A percentile compares a stretch with the other conserved stretches of the same genome.
Conservation (phyloP, 2,113 vertebrate species). For the Cochlearius cochlearius region DNA sequence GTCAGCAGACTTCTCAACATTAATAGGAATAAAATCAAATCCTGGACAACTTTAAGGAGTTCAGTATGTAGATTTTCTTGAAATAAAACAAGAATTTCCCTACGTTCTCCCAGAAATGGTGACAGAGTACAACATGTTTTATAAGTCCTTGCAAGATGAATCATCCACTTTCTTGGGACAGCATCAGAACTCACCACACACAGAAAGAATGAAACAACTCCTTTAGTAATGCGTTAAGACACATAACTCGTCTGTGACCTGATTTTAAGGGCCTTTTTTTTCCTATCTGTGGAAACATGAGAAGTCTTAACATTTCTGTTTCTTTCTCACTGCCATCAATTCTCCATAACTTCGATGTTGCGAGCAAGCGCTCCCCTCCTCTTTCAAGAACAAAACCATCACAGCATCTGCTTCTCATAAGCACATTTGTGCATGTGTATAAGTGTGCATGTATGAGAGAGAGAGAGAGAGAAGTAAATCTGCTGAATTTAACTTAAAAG, state of each 20-base stretch:
- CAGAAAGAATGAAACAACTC: neutral
- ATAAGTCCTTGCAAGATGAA: conserved; percentile 17
- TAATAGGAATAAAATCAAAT: neutral
- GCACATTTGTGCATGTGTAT: conserved; percentile 39
- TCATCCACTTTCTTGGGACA: conserved; percentile 11
- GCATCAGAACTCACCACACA: neutral
- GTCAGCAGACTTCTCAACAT: neutral
- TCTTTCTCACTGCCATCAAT: neutral
- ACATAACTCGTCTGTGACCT: neutral
- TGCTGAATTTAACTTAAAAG: conserved; percentile 50
- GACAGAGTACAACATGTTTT: conserved; percentile 34
- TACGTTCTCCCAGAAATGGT: neutral
- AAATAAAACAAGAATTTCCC: conserved; percentile 1
- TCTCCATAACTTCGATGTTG: neutral
- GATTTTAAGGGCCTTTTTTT: conserved; percentile 11
- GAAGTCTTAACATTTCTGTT: neutral
- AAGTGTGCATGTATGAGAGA: neutral
- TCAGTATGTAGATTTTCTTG: neutral
- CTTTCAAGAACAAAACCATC: conserved; percentile 49
- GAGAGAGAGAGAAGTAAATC: conserved; percentile 26
- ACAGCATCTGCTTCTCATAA: conserved; percentile 77
- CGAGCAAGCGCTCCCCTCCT: conserved; percentile 6
- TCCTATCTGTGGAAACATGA: neutral
- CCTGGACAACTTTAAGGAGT: neutral
- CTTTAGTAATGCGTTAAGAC: neutral